phyloP scores from a whole-genome alignment of 1,140 invertebrate species.

The Orussus abietinus region DNA sequence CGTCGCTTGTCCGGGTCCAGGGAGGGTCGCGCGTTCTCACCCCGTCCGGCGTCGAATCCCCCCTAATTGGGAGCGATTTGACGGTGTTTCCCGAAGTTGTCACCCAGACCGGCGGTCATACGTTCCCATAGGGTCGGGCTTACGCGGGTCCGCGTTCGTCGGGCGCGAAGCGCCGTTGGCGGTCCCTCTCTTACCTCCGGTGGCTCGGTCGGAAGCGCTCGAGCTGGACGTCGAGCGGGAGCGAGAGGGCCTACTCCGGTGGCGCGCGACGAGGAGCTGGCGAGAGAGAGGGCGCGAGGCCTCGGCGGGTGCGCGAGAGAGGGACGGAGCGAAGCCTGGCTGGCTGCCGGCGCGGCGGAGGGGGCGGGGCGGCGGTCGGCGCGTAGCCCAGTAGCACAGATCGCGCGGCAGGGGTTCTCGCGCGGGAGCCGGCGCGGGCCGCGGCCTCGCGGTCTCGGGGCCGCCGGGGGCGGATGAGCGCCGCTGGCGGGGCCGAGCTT shows the following conservation, averaged over 20 bases:
- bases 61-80: too few species aligned
- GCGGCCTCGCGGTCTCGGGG: neutral
- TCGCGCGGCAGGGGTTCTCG: constrained; percentile 28
- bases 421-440: constrained; percentile 8
- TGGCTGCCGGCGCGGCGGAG: too few species aligned
- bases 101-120: too few species aligned
- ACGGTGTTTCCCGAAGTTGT: too few species aligned
- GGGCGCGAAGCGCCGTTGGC: too few species aligned
- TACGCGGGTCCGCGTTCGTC: too few species aligned
- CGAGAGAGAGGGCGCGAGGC: too few species aligned
- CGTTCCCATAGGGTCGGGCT: too few species aligned
- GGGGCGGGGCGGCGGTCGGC: constrained; percentile 11
- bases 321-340: neutral
- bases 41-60: too few species aligned
- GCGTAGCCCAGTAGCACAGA: constrained; percentile 40
- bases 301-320: neutral
- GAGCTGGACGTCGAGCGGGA: constrained; percentile 1
- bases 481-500: constrained; percentile 14
- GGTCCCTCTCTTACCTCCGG: too few species aligned
- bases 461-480: constrained; percentile 10
- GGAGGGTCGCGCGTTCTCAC: too few species aligned
- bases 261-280: neutral
- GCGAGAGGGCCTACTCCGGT: neutral
- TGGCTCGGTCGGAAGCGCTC: constrained; percentile 23
- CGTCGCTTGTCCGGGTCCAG: too few species aligned